Evolutionary conservation across 1,140 invertebrate genomes (phyloP).

Genomic region (Steinernema feltiae): DNA sequence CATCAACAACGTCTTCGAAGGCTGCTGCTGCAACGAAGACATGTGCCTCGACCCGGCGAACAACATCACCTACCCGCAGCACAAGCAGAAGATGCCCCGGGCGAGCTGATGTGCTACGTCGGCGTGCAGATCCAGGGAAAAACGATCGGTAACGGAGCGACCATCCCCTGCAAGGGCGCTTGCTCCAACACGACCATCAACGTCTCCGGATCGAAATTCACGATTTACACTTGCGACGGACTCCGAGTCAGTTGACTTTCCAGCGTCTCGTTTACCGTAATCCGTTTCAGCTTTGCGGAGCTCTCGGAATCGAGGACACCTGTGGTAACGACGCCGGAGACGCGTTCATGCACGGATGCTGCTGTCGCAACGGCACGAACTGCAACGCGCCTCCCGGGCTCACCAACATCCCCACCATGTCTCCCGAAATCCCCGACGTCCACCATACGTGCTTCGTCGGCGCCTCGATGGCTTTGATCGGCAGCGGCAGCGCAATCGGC

Average conservation of each 20-base stretch:
- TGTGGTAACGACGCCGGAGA: background rate
- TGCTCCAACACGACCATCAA: conserved; percentile 20
- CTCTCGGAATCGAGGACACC: background rate
- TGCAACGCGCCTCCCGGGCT: background rate
- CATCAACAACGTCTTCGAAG: conserved; percentile 18
- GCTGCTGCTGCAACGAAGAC: conserved; percentile 31
- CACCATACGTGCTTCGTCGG: conserved; percentile 20
- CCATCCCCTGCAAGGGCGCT: conserved; percentile 23
- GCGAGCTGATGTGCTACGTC: conserved; percentile 31
- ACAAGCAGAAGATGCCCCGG: conserved; percentile 17
- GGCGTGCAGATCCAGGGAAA: conserved; percentile 17
- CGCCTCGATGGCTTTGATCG: conserved; percentile 21
- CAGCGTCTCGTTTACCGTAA: background rate
- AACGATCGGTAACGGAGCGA: conserved; percentile 13
- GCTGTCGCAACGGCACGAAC: background rate
- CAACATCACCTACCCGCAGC: background rate
- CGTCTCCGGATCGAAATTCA: conserved; percentile 19
- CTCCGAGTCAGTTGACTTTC: background rate
- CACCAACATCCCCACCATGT: background rate
- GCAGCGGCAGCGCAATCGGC: background rate
- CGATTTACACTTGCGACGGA: conserved; percentile 4
- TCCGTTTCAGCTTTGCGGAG: background rate
- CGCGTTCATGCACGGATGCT: background rate
- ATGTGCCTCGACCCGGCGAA: conserved; percentile 28
- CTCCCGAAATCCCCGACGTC: background rate